Evolutionary conservation across 2,888 invertebrate species (phyloP).

Genomic region (Chorisops tibialis): DNA sequence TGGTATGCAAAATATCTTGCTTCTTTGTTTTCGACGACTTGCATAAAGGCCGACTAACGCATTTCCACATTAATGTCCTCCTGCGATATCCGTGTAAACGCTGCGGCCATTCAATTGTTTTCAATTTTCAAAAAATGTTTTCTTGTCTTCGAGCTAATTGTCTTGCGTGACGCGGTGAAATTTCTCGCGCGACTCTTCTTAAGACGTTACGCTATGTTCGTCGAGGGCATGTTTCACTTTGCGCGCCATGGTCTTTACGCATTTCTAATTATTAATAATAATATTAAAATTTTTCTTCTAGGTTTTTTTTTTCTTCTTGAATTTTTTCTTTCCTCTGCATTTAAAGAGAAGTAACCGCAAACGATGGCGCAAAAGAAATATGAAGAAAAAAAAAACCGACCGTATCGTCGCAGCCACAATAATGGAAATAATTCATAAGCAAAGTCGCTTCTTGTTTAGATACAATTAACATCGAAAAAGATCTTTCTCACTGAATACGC

Average conservation of each 20-base stretch:
- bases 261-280: constrained; percentile 23
- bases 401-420: constrained; percentile 7
- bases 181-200: background rate
- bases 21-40: too few species aligned
- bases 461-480: constrained; percentile 25
- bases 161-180: constrained; percentile 10
- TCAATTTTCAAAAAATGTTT: constrained; percentile 5
- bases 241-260: constrained; percentile 19
- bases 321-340: background rate
- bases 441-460: constrained; percentile 21
- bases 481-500: constrained; percentile 28
- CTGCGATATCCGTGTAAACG: background rate
- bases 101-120: constrained; percentile 15
- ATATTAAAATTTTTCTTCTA: constrained; percentile 8
- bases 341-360: background rate
- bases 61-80: constrained; percentile 9
- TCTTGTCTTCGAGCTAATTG: background rate
- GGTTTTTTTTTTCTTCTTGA: background rate
- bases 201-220: constrained; percentile 1
- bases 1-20: too few species aligned
- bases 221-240: background rate
- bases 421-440: constrained; percentile 27
- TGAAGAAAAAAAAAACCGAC: constrained; percentile 2
- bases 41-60: too few species aligned
- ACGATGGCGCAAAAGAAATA: background rate